These are phyloP conservation scores for Phyllotis vaccarum DNA, from an alignment of 2,797 vertebrate genomes.

Conservation along the genomic window DNA sequence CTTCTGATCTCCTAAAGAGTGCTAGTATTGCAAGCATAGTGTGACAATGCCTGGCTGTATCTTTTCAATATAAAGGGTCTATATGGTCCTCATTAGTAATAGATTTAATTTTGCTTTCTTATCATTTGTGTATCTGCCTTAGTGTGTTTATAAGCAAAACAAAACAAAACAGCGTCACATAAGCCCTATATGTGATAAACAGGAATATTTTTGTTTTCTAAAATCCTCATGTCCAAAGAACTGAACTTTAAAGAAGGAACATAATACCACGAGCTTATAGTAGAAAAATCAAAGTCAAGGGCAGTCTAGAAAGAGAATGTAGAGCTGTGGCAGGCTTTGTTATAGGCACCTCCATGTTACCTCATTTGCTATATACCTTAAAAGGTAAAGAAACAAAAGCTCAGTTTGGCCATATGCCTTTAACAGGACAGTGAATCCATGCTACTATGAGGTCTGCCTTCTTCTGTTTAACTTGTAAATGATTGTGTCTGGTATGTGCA, in stretches of 20 bases:
- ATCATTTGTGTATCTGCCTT: background rate
- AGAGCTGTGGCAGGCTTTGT: background rate
- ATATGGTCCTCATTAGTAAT: background rate
- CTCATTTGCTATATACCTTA: background rate
- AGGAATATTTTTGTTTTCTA: background rate
- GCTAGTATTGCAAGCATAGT: background rate
- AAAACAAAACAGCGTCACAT: background rate
- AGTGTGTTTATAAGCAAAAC: background rate
- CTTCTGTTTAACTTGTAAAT: constrained; percentile 4
- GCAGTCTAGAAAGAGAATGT: background rate
- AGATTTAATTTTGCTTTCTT: constrained; percentile 34
- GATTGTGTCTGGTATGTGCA: background rate
- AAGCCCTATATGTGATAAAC: background rate
- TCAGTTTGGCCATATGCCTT: background rate
- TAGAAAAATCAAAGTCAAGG: constrained; percentile 29
- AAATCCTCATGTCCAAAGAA: background rate
- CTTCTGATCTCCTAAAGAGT: background rate
- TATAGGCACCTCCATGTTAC: background rate
- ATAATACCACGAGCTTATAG: background rate
- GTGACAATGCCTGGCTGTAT: background rate
- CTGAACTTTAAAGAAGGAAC: background rate
- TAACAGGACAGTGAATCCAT: background rate
- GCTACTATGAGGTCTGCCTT: background rate
- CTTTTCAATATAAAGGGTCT: constrained; percentile 8
- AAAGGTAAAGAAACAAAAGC: background rate